Percentiles rank a stretch among this genome's conserved stretches.
Conservation (phyloP, 2,113 vertebrate genomes). For the Lepisosteus osseus region DNA sequence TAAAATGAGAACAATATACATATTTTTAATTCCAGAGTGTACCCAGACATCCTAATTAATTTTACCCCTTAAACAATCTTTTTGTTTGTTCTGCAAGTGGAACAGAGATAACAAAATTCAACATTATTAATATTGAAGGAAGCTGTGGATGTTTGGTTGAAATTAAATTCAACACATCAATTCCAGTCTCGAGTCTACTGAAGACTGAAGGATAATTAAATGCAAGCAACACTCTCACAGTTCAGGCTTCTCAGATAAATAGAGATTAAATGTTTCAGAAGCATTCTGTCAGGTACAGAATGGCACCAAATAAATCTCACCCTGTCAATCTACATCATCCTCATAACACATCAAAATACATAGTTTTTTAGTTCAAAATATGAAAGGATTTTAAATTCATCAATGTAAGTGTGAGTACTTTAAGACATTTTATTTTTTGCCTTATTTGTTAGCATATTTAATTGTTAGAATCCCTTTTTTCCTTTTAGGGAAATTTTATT, state of each 20-base stretch:
- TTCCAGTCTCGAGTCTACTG: conserved; percentile 33
- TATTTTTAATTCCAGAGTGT: not conserved
- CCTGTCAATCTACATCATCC: conserved; percentile 56
- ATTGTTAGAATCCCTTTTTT: too few species aligned
- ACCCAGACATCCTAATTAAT: conserved; percentile 27
- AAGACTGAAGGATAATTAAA: conserved; percentile 49
- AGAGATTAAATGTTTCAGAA: conserved; percentile 6
- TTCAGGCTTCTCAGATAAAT: conserved; percentile 15
- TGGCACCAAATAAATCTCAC: conserved; percentile 28
- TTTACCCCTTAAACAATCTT: conserved; percentile 20
- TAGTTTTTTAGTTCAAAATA: conserved; percentile 34
- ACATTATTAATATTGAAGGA: conserved; percentile 25
- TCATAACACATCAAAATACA: conserved; percentile 49
- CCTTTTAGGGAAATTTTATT: too few species aligned
- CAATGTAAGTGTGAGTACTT: too few species aligned
- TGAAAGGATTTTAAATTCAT: too few species aligned
- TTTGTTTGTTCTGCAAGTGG: conserved; percentile 19
- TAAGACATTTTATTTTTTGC: too few species aligned
- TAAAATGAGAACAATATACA: not conserved
- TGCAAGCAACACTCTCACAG: conserved; percentile 39
- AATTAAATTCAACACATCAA: conserved; percentile 40
- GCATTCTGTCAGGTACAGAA: conserved; percentile 49
- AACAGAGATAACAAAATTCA: conserved; percentile 27
- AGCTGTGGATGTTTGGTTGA: conserved; percentile 13
- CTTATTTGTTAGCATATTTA: too few species aligned